These are phyloP conservation scores for Hemiprocne comata DNA, from an alignment of 2,113 vertebrate genomes.

Conservation along the genomic window DNA sequence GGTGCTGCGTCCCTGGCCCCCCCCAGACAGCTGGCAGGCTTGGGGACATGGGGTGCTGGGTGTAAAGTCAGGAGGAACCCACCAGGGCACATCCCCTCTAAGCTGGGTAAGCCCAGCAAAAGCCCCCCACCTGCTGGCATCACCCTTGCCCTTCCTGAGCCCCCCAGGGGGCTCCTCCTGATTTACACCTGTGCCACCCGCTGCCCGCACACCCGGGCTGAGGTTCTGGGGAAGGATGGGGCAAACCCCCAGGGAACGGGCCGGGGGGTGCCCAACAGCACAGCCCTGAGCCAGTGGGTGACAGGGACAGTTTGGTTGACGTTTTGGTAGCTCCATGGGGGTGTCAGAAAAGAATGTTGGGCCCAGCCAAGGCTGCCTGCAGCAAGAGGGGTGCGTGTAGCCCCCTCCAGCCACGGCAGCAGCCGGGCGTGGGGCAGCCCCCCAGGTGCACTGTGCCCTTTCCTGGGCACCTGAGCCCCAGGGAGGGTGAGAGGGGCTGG, in stretches of 20 bases:
- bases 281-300: fast-evolving
- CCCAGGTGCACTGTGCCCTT: not conserved
- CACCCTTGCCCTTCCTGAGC: fast-evolving
- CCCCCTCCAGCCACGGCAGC: fast-evolving
- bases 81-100: fast-evolving
- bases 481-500: not conserved
- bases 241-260: not conserved
- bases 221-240: fast-evolving
- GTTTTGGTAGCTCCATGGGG: not conserved
- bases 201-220: fast-evolving
- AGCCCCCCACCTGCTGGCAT: not conserved
- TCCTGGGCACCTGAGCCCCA: fast-evolving
- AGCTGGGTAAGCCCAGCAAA: not conserved
- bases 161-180: not conserved
- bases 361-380: not conserved
- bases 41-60: fast-evolving
- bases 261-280: fast-evolving
- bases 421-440: not conserved
- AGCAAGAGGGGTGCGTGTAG: fast-evolving
- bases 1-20: not conserved
- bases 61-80: not conserved
- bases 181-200: fast-evolving
- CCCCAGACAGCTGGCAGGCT: fast-evolving
- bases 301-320: fast-evolving
- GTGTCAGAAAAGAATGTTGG: not conserved